Evolutionary conservation across 2,797 vertebrate species (phyloP).

Genomic region (Darevskia mixta): DNA sequence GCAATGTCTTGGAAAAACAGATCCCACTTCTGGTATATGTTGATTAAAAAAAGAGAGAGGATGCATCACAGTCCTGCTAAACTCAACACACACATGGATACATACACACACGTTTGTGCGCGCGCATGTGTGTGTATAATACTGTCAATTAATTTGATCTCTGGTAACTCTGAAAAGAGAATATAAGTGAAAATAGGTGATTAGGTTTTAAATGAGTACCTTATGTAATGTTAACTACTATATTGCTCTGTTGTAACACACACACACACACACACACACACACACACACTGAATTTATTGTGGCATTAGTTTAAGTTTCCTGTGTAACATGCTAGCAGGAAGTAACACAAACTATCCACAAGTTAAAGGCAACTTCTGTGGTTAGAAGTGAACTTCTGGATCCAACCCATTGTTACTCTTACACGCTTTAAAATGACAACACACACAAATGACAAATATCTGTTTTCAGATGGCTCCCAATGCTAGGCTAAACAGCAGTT

Average conservation of each 20-base stretch:
- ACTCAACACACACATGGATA: background rate
- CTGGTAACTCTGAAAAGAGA: background rate
- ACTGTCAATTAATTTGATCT: background rate
- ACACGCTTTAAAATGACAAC: background rate
- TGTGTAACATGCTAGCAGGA: background rate
- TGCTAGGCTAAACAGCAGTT: constrained; percentile 24
- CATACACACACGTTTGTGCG: background rate
- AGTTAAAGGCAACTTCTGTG: background rate
- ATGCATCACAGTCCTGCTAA: background rate
- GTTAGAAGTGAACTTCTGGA: background rate
- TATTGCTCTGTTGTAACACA: background rate
- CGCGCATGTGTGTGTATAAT: background rate
- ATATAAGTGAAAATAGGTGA: background rate
- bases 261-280: too few species aligned
- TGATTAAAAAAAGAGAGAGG: background rate
- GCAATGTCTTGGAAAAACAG: background rate
- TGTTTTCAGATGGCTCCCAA: background rate
- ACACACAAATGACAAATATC: background rate
- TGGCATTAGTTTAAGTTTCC: background rate
- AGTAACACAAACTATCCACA: background rate
- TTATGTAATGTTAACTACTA: background rate
- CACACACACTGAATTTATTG: background rate
- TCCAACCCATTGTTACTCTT: background rate
- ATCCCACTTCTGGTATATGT: background rate
- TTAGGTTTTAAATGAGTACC: background rate